Percentiles rank a stretch among this genome's conserved stretches.
These are phyloP conservation scores for Ceyx cyanopectus DNA, from an alignment of 2,113 vertebrate species.

Conservation along the genomic window DNA sequence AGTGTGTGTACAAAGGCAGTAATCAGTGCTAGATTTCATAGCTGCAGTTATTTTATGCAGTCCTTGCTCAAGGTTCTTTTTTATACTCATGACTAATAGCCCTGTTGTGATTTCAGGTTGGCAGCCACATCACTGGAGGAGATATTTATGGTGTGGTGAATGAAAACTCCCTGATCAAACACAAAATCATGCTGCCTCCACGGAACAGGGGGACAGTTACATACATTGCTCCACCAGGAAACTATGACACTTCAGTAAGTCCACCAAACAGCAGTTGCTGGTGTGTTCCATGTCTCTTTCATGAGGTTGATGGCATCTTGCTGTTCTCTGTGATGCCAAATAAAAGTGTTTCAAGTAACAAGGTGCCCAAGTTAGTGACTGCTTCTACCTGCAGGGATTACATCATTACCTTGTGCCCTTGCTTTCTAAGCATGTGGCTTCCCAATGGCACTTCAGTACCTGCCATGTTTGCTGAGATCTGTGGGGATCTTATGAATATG, in stretches of 20 bases:
- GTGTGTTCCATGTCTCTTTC: not conserved
- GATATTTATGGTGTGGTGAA: slow-evolving; percentile 93
- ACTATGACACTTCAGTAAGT: slow-evolving; percentile 92
- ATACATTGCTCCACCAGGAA: slow-evolving; percentile 92
- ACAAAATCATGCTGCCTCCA: slow-evolving; percentile 97
- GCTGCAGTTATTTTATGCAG: not conserved
- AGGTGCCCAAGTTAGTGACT: not conserved
- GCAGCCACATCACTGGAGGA: slow-evolving; percentile 96
- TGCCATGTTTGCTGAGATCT: not conserved
- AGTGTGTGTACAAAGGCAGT: not conserved
- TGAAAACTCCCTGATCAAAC: slow-evolving; percentile 96
- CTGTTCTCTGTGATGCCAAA: not conserved
- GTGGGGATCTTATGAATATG: not conserved
- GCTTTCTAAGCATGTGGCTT: not conserved
- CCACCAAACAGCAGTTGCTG: not conserved
- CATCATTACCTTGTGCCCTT: not conserved
- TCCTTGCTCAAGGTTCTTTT: not conserved
- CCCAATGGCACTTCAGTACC: not conserved
- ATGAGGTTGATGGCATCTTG: not conserved
- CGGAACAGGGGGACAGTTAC: slow-evolving; percentile 93
- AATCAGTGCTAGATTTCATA: slow-evolving; percentile 20
- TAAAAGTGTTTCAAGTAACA: not conserved
- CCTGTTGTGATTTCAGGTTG: slow-evolving; percentile 79
- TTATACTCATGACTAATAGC: slow-evolving; percentile 15
- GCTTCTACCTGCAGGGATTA: not conserved